Base-by-base conservation (phyloP, 23 tunicate genomes). In the Styela plicata region DNA sequence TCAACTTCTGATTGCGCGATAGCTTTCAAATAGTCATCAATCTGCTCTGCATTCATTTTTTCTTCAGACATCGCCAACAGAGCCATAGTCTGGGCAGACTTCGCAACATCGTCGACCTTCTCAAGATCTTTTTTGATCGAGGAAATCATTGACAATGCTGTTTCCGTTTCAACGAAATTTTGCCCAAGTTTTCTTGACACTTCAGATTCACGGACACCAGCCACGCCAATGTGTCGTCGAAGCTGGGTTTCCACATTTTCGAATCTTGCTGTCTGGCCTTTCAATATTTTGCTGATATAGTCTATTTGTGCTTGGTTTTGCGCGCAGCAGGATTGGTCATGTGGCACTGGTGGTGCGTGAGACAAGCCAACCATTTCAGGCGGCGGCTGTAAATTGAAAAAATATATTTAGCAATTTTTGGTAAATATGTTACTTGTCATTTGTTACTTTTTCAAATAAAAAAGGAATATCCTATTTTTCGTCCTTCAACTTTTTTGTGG, bases 11-110 rank as follows among this genome's bases (percentile, higher is more conserved):
- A 44, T 44, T 44, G 57, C 13, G 13, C 57, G 7, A 44, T 44
- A 44, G 57, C 77, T 5, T 34, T n/a, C 34, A 71, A 71, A 29
- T 71, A 71, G 20, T 71, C 34, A 17, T 71, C 34, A 5, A 71
- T 71, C 17, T 71, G 36, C 3, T 71, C 37, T 30, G 26, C 36
- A 5, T 33, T 29, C 36, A 71, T 33, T 5, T 33, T 30, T 71
- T 33, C 77, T 5, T 30, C 77, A 13, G 32, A 28, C 23, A 34
- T 71, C 10, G 77, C 35, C 5, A 71, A 71, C 7, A 71, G 35
- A 3, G 37, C 77, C 37, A 71, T 21, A 71, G 24, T 71, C 36
- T 71, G 32, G 3, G 77, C 77, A 33, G 77, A 34, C 36, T 71
- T 34, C 24, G 37, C 77, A 21, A 32, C 37, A 16, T 31, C 35